A percentile compares a stretch with the other conserved stretches of the same genome.
Evolutionary conservation across 2,888 invertebrate genomes (phyloP).

Genomic region (Leucophora obtusa): DNA sequence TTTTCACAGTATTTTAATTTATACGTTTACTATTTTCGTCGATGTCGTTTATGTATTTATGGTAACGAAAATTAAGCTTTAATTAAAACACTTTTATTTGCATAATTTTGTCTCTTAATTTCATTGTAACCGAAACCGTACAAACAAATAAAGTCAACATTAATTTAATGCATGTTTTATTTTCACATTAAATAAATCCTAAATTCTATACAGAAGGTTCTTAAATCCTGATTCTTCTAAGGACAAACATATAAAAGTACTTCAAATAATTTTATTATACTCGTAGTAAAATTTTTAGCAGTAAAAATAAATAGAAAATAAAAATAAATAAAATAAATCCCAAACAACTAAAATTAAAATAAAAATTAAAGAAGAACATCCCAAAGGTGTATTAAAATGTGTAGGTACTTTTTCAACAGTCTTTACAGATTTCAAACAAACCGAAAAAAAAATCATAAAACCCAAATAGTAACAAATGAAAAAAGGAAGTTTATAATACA

Average conservation of each 20-base stretch:
- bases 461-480: neutral
- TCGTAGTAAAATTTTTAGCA: neutral
- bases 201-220: neutral
- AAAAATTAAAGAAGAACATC: neutral
- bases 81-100: too few species aligned
- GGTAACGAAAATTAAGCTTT: too few species aligned
- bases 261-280: neutral
- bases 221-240: neutral
- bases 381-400: neutral
- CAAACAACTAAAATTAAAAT: neutral
- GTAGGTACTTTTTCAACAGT: neutral
- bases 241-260: neutral
- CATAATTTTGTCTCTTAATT: too few species aligned
- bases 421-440: slow-evolving; percentile 15
- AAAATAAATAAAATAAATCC: neutral
- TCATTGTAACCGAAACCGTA: too few species aligned
- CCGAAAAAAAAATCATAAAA: slow-evolving; percentile 7
- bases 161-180: neutral
- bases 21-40: too few species aligned
- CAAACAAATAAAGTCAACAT: too few species aligned
- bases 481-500: neutral
- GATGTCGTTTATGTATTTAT: too few species aligned
- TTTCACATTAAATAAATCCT: neutral
- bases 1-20: too few species aligned
- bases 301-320: neutral